Conservation (phyloP, 2,797 vertebrate genomes). For the Ceryle rudis region DNA sequence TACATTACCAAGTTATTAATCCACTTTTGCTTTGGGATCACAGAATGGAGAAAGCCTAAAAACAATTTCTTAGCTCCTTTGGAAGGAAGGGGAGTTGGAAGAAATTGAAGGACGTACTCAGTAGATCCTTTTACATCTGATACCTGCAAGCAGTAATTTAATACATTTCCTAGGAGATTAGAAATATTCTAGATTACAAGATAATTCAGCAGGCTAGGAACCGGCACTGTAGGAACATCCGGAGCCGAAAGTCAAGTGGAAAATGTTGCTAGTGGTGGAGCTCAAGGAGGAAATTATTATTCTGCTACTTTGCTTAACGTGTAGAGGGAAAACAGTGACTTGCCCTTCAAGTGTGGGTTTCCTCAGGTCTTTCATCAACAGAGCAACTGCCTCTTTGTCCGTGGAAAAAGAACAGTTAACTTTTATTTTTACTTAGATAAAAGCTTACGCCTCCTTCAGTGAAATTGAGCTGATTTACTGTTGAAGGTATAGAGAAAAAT, state of each 20-base stretch:
- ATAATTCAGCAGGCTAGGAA: neutral
- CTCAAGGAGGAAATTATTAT: neutral
- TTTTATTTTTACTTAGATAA: neutral
- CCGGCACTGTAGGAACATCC: neutral
- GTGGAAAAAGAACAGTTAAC: neutral
- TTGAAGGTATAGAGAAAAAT: neutral
- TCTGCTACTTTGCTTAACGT: neutral
- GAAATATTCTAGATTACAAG: slow-evolving; percentile 67
- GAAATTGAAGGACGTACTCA: neutral
- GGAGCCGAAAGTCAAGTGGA: neutral
- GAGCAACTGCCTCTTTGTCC: neutral
- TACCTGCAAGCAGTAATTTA: slow-evolving; percentile 15
- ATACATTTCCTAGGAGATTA: slow-evolving; percentile 28
- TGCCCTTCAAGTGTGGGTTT: neutral
- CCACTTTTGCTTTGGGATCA: neutral
- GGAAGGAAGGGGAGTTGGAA: neutral
- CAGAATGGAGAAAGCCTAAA: neutral
- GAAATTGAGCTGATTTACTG: neutral
- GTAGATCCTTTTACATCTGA: slow-evolving; percentile 39
- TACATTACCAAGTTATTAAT: neutral
- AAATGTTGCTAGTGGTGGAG: neutral
- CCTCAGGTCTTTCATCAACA: neutral
- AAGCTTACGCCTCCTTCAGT: neutral
- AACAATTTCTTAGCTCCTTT: neutral
- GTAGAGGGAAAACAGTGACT: neutral